These are phyloP conservation scores for Crypturellus tataupa DNA, from an alignment of 2,797 vertebrate genomes.

Conservation along the genomic window DNA sequence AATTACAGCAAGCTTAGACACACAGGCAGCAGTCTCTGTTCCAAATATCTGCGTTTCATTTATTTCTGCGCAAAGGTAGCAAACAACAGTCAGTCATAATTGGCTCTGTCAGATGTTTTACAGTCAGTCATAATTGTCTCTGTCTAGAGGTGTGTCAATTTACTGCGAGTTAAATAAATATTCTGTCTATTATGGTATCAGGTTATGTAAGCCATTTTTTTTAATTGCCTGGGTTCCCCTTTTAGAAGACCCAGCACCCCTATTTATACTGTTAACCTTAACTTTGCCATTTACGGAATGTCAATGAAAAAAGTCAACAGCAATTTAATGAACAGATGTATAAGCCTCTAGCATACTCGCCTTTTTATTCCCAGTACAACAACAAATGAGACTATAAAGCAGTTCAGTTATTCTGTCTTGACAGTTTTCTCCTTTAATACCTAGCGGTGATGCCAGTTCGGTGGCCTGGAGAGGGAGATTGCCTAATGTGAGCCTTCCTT, in stretches of 20 bases:
- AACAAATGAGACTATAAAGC: conserved; percentile 49
- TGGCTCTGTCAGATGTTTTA: conserved; percentile 88
- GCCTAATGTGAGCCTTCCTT: not conserved
- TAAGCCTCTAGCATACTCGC: conserved; percentile 23
- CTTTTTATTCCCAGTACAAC: conserved; percentile 56
- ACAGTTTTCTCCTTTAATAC: conserved; percentile 4
- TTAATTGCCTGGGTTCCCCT: conserved; percentile 80
- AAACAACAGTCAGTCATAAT: conserved; percentile 89
- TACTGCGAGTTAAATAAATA: conserved; percentile 87
- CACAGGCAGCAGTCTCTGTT: conserved; percentile 83
- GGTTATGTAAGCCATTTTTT: conserved; percentile 81
- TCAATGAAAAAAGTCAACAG: conserved; percentile 72
- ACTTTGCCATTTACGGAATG: conserved; percentile 68
- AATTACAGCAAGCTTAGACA: conserved; percentile 81
- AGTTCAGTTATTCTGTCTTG: conserved; percentile 35
- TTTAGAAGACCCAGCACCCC: conserved; percentile 74
- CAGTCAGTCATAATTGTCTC: conserved; percentile 88
- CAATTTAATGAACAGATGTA: conserved; percentile 47
- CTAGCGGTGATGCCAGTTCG: not conserved
- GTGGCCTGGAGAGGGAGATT: not conserved
- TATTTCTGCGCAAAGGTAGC: conserved; percentile 85
- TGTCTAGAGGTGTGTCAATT: conserved; percentile 88
- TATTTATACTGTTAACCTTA: conserved; percentile 73
- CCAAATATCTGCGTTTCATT: conserved; percentile 86
- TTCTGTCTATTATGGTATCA: conserved; percentile 85